These are phyloP conservation scores for Trinectes maculatus DNA, from an alignment of 2,113 vertebrate genomes.

Conservation along the genomic window DNA sequence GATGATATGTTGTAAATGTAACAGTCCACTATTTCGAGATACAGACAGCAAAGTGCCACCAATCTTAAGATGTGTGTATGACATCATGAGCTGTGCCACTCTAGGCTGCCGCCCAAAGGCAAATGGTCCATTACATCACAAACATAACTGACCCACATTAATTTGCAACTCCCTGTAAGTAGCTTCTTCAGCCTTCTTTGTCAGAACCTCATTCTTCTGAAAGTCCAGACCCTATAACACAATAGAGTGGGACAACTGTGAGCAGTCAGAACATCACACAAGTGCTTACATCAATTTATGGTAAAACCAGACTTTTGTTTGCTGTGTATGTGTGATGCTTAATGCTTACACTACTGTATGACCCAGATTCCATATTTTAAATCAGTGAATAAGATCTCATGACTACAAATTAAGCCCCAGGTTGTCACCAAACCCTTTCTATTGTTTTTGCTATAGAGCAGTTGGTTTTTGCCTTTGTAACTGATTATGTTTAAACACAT, in stretches of 20 bases:
- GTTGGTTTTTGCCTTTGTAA: slow-evolving; percentile 42
- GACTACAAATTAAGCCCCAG: slow-evolving; percentile 13
- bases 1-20: slow-evolving; percentile 12
- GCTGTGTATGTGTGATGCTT: not conserved
- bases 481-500: slow-evolving; percentile 57
- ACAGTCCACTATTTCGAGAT: not conserved
- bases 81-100: slow-evolving; percentile 37
- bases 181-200: slow-evolving; percentile 5
- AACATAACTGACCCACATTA: slow-evolving; percentile 66
- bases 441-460: not conserved
- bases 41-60: slow-evolving; percentile 26
- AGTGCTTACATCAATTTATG: not conserved
- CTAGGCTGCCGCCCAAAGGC: slow-evolving; percentile 50
- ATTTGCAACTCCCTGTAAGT: slow-evolving; percentile 14
- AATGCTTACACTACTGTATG: not conserved
- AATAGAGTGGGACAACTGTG: not conserved
- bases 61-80: slow-evolving; percentile 17
- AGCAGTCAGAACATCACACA: not conserved
- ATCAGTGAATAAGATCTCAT: slow-evolving; percentile 9
- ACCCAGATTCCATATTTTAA: slow-evolving; percentile 26
- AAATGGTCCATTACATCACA: slow-evolving; percentile 62
- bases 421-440: not conserved
- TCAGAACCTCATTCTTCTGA: slow-evolving; percentile 1
- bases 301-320: not conserved
- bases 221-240: not conserved